A percentile compares a stretch with the other conserved stretches of the same genome.
These are phyloP conservation scores for Cyrtodaria siliqua DNA, from an alignment of 2,888 invertebrate species.

Conservation along the genomic window DNA sequence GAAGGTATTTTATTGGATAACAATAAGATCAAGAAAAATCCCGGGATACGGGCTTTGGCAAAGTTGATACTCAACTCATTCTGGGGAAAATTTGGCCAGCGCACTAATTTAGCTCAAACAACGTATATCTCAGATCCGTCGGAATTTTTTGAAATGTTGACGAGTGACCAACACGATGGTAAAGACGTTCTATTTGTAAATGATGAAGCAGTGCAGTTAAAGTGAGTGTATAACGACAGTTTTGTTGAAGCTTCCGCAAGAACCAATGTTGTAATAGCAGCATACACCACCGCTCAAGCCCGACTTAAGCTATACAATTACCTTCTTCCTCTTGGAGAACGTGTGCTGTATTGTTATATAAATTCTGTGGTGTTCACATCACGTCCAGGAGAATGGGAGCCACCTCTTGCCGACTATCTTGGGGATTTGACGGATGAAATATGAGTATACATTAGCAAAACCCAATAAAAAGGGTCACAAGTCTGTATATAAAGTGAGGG, in stretches of 20 bases:
- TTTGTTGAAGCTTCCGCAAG: constrained; percentile 23
- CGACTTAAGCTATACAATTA: constrained; percentile 34
- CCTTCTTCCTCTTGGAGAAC: constrained; percentile 12
- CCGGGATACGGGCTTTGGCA: too few species aligned
- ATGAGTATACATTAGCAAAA: too few species aligned
- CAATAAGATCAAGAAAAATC: too few species aligned
- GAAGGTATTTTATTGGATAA: too few species aligned
- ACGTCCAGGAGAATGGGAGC: too few species aligned
- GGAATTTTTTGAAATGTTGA: constrained; percentile 12
- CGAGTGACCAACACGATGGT: constrained; percentile 14
- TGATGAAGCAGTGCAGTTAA: constrained; percentile 16
- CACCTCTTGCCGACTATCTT: not conserved
- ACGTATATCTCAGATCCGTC: too few species aligned
- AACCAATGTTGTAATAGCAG: constrained; percentile 38
- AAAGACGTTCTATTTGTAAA: constrained; percentile 12
- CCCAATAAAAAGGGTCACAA: too few species aligned
- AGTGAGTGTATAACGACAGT: constrained; percentile 13
- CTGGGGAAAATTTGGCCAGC: too few species aligned
- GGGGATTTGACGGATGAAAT: not conserved
- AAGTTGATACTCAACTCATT: too few species aligned
- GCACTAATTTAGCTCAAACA: too few species aligned
- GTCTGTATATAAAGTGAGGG: too few species aligned
- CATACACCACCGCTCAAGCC: too few species aligned
- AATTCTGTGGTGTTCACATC: not conserved
- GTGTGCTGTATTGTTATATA: not conserved